phyloP scores from a whole-genome alignment of 92 coral and sea anemone genomes.

The Muricea muricata region DNA sequence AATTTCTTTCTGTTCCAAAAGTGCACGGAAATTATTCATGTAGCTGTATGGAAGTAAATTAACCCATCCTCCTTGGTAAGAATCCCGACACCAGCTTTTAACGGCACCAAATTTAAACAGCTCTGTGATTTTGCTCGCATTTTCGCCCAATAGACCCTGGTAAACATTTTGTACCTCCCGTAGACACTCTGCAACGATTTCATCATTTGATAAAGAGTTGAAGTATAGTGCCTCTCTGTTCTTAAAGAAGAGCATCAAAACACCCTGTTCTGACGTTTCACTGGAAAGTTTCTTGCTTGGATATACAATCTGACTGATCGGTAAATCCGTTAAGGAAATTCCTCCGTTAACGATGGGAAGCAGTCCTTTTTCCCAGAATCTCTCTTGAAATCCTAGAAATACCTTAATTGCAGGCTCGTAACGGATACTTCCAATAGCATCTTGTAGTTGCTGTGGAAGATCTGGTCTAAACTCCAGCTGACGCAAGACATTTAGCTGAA shows the following conservation, averaged over 20 bases:
- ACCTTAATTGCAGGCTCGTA: constrained; percentile 57
- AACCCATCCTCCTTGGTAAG: constrained; percentile 57
- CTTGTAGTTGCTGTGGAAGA: constrained; percentile 42
- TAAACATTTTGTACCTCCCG: constrained; percentile 55
- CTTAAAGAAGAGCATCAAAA: constrained; percentile 63
- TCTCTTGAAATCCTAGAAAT: constrained; percentile 37
- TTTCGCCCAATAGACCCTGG: constrained; percentile 6
- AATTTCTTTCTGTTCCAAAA: constrained; percentile 28
- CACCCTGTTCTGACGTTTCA: constrained; percentile 21
- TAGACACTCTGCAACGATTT: constrained; percentile 49
- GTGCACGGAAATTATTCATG: constrained; percentile 42
- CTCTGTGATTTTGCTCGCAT: constrained; percentile 24
- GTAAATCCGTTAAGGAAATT: constrained; percentile 62
- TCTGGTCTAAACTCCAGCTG: constrained; percentile 54
- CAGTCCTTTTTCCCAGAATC: constrained; percentile 55
- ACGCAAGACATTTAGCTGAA: constrained; percentile 58
- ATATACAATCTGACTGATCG: constrained; percentile 66
- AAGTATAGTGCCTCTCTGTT: constrained; percentile 61
- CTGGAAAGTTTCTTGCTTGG: constrained; percentile 22
- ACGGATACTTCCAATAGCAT: constrained; percentile 55
- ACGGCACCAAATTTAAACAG: constrained; percentile 59
- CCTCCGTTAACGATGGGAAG: constrained; percentile 53
- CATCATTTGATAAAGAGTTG: constrained; percentile 49
- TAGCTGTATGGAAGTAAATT: constrained; percentile 55
- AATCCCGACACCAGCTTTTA: constrained; percentile 59